Base-by-base conservation (phyloP, 2,113 vertebrate species). In the Brevimyrus niger region DNA sequence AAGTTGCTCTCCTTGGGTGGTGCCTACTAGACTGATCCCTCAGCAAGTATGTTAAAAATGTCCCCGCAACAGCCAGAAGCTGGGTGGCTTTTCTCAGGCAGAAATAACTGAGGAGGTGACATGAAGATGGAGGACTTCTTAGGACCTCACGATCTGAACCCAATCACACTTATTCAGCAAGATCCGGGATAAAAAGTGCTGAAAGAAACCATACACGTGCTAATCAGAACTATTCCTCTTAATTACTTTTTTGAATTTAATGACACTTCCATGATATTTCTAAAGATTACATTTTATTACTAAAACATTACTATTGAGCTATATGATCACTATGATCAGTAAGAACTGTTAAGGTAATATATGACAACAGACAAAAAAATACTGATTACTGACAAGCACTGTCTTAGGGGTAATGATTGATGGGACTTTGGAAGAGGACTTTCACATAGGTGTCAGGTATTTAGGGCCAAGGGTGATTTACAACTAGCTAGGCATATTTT, bases 71-170 rank as follows among this genome's bases (percentile, higher is more conserved):
- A 80, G 89, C n/a, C 42, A 86, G 61, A 48, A 87, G 13, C 58
- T 51, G 58, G 44, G 42, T 90, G 87, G 73, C 80, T 90, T 88
- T 55, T 88, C 80, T 46, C 58, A 73, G 84, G 38, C 58, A 46
- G 69, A 89, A 80, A 80, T 55, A 86, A 73, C 76, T 53, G 86
- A 53, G 80, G 76, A 51, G 80, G 82, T 88, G 87, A 69, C 86
- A 91, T 27, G 53, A 27, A 87, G 58, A 76, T 23, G 80, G 50
- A 89, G 84, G 44, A 6, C 84, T 89, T 58, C 44, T 88, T 73
- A 87, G 46, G 89, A 90, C 65, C 80, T 65, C 83, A 89, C 88
- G 89, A 88, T 46, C 83, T 88, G 87, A 87, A 91, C 90, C 89
- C 61, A 11, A 44, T 69, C 42, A 31, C 73, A 27, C 86, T 42